Base-by-base conservation (phyloP, 2,797 vertebrate genomes). In the Distichodus sexfasciatus region DNA sequence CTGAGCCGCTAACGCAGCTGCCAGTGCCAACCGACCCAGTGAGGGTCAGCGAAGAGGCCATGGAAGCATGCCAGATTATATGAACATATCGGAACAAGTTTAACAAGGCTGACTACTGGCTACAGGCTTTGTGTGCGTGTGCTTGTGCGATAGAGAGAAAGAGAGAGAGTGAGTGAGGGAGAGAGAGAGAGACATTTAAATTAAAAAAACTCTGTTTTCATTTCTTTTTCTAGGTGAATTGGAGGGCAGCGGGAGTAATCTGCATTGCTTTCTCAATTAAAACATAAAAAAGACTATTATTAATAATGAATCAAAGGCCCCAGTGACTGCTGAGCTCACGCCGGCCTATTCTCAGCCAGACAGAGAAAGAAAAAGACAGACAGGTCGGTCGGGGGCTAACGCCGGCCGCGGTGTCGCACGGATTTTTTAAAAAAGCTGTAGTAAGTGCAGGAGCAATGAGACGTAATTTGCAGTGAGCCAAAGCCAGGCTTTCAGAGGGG, bases 371-470 rank as follows among this genome's bases (percentile, higher is more conserved):
- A n/a, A 48, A n/a, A 38, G 41, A 11, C 23, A 51, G 15, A 40
- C 50, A 54, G 53, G 8, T 74, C 76, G 74, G 74, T 75, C 78
- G 84, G 81, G 81, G 81, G 76, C 83, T 82, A 75, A 67, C 80
- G 83, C 72, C 77, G 81, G 73, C 83, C 81, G 75, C 79, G 75
- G 81, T 63, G 74, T 78, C 23, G 77, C 41, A 73, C 75, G 77
- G 81, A 73, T 81, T 81, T 79, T 86, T 84, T 84, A 84, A 83
- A n/a, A n/a, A n/a, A 85, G 81, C 79, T 84, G 84, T 79, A 77
- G 83, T 86, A 87, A 88, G 88, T 59, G 81, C 83, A 82, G 80
- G 41, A 86, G 83, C 86, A 89, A 89, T 89, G 84, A 87, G 85
- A 89, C 83, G 88, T 90, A 83, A 90, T 88, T 84, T 87, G 85